phyloP scores from a whole-genome alignment of 2,888 invertebrate genomes.

The Arge pagana region DNA sequence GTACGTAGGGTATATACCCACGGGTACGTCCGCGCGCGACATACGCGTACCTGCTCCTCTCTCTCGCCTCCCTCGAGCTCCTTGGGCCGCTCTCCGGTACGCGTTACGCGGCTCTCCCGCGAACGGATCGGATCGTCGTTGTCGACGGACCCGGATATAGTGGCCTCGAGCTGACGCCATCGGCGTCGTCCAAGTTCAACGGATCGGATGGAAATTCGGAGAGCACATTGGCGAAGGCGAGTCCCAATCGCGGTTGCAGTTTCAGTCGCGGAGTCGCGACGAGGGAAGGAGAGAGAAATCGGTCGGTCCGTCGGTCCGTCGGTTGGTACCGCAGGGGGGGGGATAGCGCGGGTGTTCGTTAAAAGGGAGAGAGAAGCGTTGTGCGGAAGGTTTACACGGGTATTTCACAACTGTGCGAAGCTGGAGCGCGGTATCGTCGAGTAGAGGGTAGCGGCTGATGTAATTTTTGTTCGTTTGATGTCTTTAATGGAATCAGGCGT shows the following conservation, averaged over 20 bases:
- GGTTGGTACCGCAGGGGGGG: conserved; percentile 3
- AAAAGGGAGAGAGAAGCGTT: conserved; percentile 13
- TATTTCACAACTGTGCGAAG: conserved; percentile 16
- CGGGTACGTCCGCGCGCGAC: not conserved
- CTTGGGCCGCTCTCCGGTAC: too few relatives aligned
- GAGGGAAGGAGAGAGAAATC: too few relatives aligned
- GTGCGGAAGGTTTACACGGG: conserved; percentile 15
- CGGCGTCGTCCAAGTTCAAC: too few relatives aligned
- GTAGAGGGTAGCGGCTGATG: conserved; percentile 52
- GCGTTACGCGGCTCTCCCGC: too few relatives aligned
- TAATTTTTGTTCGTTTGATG: conserved; percentile 58
- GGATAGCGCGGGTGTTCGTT: conserved; percentile 7
- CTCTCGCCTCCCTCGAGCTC: too few relatives aligned
- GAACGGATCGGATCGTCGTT: too few relatives aligned
- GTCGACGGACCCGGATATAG: too few relatives aligned
- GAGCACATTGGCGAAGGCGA: too few relatives aligned
- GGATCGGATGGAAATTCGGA: too few relatives aligned
- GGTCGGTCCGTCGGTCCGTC: not conserved
- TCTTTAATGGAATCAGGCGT: conserved; percentile 57
- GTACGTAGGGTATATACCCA: not conserved
- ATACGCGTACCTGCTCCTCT: not conserved
- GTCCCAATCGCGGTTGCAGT: too few relatives aligned
- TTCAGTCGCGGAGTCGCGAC: too few relatives aligned
- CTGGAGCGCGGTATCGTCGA: conserved; percentile 27
- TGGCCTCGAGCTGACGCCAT: too few relatives aligned